These are phyloP conservation scores for Drosophila siamana DNA, from an alignment of 2,888 invertebrate species.

Conservation along the genomic window DNA sequence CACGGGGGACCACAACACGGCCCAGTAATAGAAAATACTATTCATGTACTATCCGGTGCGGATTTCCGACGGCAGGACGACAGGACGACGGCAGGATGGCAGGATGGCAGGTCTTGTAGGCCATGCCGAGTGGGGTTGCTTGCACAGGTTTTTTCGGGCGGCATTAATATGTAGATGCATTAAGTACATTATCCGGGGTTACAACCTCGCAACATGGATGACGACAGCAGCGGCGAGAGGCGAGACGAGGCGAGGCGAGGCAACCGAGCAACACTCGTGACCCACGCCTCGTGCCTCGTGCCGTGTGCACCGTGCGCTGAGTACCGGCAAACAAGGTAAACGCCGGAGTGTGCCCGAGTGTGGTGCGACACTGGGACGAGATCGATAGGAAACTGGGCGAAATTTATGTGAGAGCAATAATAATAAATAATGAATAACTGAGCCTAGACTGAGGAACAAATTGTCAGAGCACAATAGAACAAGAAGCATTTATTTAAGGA, in stretches of 20 bases:
- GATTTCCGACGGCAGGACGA: slow-evolving; percentile 39
- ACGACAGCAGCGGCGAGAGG: slow-evolving; percentile 45
- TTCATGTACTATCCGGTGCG: slow-evolving; percentile 59
- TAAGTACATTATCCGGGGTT: slow-evolving; percentile 85
- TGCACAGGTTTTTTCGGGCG: slow-evolving; percentile 75
- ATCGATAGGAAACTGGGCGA: background rate
- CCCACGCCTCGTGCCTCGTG: slow-evolving; percentile 1
- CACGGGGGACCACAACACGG: slow-evolving; percentile 59
- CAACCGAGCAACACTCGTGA: slow-evolving; percentile 2
- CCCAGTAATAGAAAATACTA: slow-evolving; percentile 77
- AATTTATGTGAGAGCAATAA: too few relatives aligned
- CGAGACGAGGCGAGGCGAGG: background rate
- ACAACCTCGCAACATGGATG: slow-evolving; percentile 75
- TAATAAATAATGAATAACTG: too few relatives aligned
- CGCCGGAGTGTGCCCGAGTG: slow-evolving; percentile 38
- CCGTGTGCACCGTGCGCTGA: slow-evolving; percentile 12
- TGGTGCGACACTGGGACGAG: slow-evolving; percentile 39
- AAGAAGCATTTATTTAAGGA: too few relatives aligned
- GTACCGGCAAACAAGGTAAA: slow-evolving; percentile 65
- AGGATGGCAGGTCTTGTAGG: slow-evolving; percentile 10
- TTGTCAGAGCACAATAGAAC: too few relatives aligned
- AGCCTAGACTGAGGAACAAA: too few relatives aligned
- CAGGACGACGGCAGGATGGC: background rate
- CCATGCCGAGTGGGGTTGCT: slow-evolving; percentile 16
- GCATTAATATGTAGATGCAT: slow-evolving; percentile 83